Evolutionary conservation across 2,888 invertebrate genomes (phyloP).

Genomic region (Cerastoderma edule): DNA sequence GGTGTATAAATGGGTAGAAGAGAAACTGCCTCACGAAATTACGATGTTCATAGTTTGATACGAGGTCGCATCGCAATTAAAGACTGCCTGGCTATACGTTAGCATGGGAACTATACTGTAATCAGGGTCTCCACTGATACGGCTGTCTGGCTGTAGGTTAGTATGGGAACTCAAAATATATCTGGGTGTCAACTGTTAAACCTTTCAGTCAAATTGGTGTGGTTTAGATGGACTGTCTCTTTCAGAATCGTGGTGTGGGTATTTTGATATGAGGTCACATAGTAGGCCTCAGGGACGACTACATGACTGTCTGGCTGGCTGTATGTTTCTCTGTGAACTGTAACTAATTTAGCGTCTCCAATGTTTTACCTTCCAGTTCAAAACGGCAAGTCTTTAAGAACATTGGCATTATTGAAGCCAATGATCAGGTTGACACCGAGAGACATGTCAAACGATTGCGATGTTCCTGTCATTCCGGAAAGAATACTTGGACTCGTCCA

Average conservation of each 20-base stretch:
- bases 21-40: not conserved
- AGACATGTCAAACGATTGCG: slow-evolving; percentile 8
- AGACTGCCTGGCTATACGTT: not conserved
- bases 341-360: too few species aligned
- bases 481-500: too few species aligned
- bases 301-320: not conserved
- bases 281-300: not conserved
- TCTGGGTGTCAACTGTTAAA: too few species aligned
- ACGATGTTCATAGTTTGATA: not conserved
- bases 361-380: too few species aligned
- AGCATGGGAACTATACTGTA: too few species aligned
- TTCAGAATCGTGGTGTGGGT: slow-evolving; percentile 1
- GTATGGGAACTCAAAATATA: too few species aligned
- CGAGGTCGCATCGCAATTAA: slow-evolving; percentile 1
- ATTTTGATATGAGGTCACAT: slow-evolving; percentile 2
- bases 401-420: slow-evolving; percentile 10
- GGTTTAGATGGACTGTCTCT: not conserved
- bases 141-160: too few species aligned
- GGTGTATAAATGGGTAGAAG: not conserved
- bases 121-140: too few species aligned
- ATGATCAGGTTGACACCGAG: slow-evolving; percentile 9
- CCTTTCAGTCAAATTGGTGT: too few species aligned
- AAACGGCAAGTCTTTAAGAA: too few species aligned
- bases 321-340: not conserved
- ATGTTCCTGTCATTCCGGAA: not conserved